These are phyloP conservation scores for Drosophila lini DNA, from an alignment of 1,140 invertebrate genomes.

Conservation along the genomic window DNA sequence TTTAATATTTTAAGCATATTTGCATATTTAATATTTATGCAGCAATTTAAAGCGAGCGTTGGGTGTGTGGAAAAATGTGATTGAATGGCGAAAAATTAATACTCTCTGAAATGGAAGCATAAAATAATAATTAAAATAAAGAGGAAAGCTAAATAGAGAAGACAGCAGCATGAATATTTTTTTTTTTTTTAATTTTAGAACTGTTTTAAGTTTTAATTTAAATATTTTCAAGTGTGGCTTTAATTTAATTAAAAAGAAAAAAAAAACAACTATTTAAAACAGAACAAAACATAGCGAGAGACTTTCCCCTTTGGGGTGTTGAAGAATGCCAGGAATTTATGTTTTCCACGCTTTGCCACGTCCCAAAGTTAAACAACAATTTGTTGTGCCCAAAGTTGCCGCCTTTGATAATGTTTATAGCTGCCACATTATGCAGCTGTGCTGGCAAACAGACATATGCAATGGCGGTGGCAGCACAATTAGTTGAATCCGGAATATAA, in stretches of 20 bases:
- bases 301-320: background rate
- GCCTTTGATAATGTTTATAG: conserved; percentile 29
- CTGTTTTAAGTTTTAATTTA: background rate
- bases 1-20: conserved; percentile 53
- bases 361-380: conserved; percentile 42
- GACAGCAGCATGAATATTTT: background rate
- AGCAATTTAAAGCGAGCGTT: conserved; percentile 16
- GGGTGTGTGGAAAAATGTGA: conserved; percentile 5
- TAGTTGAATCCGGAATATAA: conserved; percentile 19
- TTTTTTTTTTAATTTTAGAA: background rate
- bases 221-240: background rate
- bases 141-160: background rate
- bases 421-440: conserved; percentile 21
- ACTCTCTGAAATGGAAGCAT: conserved; percentile 8
- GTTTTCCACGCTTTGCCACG: conserved; percentile 18
- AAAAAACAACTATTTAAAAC: background rate
- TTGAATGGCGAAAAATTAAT: conserved; percentile 16
- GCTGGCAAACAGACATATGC: conserved; percentile 15
- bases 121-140: background rate
- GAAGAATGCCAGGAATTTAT: background rate
- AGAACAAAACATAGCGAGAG: background rate
- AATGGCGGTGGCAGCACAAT: conserved; percentile 5
- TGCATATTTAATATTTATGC: conserved; percentile 52
- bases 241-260: background rate
- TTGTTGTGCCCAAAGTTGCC: conserved; percentile 26